Conservation (phyloP, 2,888 invertebrate genomes). For the Conistra vaccinii region DNA sequence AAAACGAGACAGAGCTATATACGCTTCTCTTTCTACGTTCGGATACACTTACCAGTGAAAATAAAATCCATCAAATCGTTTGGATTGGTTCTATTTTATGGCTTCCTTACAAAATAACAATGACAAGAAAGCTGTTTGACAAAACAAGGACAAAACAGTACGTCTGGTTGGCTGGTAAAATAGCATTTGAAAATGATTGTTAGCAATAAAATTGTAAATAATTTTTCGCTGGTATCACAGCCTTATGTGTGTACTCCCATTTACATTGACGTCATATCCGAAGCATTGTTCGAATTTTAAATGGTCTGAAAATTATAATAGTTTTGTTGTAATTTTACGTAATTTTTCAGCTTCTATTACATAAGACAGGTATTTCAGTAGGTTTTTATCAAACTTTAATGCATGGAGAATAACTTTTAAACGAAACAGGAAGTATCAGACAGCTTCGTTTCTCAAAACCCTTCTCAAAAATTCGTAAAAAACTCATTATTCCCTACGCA, state of each 20-base stretch:
- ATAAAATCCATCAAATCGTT: neutral
- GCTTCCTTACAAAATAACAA: neutral
- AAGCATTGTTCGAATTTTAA: slow-evolving; percentile 15
- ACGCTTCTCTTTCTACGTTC: slow-evolving; percentile 34
- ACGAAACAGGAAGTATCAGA: neutral
- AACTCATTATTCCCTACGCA: neutral
- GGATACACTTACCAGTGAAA: slow-evolving; percentile 51
- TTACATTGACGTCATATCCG: slow-evolving; percentile 46
- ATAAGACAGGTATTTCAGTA: neutral
- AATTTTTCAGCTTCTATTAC: neutral
- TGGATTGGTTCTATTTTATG: neutral
- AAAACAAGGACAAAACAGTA: too few relatives aligned
- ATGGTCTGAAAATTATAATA: neutral
- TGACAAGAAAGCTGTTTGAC: neutral
- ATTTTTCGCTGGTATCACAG: neutral
- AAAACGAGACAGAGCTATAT: slow-evolving; percentile 40
- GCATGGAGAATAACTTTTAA: neutral
- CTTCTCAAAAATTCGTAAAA: neutral
- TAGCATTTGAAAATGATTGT: neutral
- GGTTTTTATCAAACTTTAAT: neutral
- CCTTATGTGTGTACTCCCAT: neutral
- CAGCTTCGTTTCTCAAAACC: neutral
- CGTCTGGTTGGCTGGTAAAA: neutral
- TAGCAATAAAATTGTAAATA: neutral
- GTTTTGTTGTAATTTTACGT: neutral